Base-by-base conservation (phyloP, 2,888 invertebrate species). In the Agrochola lychnidis region DNA sequence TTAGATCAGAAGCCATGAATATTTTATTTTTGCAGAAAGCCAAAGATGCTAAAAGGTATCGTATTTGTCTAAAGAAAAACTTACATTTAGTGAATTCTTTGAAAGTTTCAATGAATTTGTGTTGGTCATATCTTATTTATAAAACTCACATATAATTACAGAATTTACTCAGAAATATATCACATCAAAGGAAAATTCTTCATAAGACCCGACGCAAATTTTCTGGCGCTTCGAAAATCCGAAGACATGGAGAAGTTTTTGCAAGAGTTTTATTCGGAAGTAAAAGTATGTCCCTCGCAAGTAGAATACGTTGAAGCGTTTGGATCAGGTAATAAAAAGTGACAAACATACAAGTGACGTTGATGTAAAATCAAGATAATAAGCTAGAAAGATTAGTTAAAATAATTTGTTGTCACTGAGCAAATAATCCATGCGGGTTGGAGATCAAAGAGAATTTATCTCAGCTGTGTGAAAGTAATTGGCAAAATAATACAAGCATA, bases 1-100 rank as follows among this genome's bases (percentile, higher is more conserved):
- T 97, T 0, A 97, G 98, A 59, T 97, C 98, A 73, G 98, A 98
- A 92, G 97, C 98, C 0, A 93, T 98, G 1, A 97, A 96, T 68
- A 73, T 36, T 53, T 53, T 53, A 53, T 53, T 53, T 53, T 53
- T 53, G 22, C 53, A 53, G 53, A 53, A 53, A 9, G 53, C 53
- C 22, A 53, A 53, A 53, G 53, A 53, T 53, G 53, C 53, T 53
- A 51, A 19, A 19, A 19, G 51, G 51, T 51, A 45, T 7, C 0
- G 51, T 51, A 51, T 6, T 51, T 51, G 19, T 51, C 19, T 51
- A 7, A 19, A 51, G 19, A 51, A 22, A 53, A 22, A 22, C 9
- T 9, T 9, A 53, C 3, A 1, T 53, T 9, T 3, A 53, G 7
- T 51, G 51, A 16, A 16, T 14, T 45, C 42, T 51, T 51, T 2